Evolutionary conservation across 2,888 invertebrate genomes (phyloP).

Genomic region (Baronia brevicornis): DNA sequence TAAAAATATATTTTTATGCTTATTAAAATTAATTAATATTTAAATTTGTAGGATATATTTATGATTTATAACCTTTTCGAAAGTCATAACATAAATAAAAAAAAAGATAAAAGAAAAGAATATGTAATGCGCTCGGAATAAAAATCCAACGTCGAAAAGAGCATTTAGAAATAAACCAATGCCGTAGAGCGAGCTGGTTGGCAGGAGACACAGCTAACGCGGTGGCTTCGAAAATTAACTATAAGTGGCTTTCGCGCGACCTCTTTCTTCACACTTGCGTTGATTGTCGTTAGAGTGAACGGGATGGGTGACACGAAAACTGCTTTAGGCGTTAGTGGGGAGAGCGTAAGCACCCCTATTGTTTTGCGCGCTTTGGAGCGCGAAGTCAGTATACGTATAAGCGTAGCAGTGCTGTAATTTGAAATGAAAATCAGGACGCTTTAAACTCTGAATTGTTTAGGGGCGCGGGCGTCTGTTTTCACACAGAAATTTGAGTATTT

Average conservation of each 20-base stretch:
- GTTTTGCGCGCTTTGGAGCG: slow-evolving; percentile 64
- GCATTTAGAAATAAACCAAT: slow-evolving; percentile 37
- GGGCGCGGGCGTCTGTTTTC: slow-evolving; percentile 15
- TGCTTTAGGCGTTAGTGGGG: slow-evolving; percentile 66
- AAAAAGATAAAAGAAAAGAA: no score
- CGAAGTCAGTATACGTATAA: slow-evolving; percentile 39
- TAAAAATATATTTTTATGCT: no score
- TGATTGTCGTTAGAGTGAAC: slow-evolving; percentile 26
- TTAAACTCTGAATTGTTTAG: slow-evolving; percentile 22
- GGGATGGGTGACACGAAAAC: slow-evolving; percentile 44
- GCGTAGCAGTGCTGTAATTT: slow-evolving; percentile 44
- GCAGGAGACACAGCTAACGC: slow-evolving; percentile 47
- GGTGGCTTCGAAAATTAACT: slow-evolving; percentile 66
- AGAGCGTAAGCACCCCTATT: slow-evolving; percentile 67
- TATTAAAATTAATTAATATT: no score
- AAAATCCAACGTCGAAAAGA: no score
- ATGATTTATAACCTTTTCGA: no score
- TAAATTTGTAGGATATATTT: no score
- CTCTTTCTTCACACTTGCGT: slow-evolving; percentile 33
- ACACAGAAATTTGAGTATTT: no score
- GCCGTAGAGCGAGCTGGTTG: slow-evolving; percentile 38
- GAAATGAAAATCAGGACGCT: slow-evolving; percentile 42
- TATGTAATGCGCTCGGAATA: no score
- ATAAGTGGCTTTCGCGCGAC: slow-evolving; percentile 60
- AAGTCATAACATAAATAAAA: no score